These are phyloP conservation scores for Tragelaphus strepsiceros DNA, from an alignment of 2,113 vertebrate genomes.

Conservation along the genomic window DNA sequence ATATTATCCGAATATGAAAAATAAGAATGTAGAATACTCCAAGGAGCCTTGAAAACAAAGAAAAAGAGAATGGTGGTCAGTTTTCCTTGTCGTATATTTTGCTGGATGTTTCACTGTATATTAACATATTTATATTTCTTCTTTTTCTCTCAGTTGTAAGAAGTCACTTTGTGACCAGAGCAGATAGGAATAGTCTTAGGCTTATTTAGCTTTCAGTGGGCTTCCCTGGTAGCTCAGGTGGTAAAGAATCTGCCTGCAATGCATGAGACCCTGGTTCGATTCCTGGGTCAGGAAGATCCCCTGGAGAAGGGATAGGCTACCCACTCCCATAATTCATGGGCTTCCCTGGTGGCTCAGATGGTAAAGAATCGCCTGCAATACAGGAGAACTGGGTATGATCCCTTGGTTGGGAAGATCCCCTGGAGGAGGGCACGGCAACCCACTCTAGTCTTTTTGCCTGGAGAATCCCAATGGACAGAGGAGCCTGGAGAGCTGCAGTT, in stretches of 20 bases:
- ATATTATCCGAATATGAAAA: background rate
- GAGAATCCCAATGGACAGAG: background rate
- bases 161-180: background rate
- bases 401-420: background rate
- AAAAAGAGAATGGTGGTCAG: background rate
- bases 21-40: background rate
- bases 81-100: background rate
- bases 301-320: background rate
- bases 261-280: background rate
- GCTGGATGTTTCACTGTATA: background rate
- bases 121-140: background rate
- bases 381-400: background rate
- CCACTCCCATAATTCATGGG: background rate
- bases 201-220: background rate
- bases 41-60: background rate
- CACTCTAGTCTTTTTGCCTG: background rate
- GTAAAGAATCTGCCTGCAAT: background rate
- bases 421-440: background rate
- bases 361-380: background rate
- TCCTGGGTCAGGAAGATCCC: background rate
- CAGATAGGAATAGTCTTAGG: background rate
- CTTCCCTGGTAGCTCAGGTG: background rate
- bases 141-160: background rate
- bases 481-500: background rate
- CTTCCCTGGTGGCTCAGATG: background rate